Base-by-base conservation (phyloP, 2,888 invertebrate species). In the Papilio protenor region DNA sequence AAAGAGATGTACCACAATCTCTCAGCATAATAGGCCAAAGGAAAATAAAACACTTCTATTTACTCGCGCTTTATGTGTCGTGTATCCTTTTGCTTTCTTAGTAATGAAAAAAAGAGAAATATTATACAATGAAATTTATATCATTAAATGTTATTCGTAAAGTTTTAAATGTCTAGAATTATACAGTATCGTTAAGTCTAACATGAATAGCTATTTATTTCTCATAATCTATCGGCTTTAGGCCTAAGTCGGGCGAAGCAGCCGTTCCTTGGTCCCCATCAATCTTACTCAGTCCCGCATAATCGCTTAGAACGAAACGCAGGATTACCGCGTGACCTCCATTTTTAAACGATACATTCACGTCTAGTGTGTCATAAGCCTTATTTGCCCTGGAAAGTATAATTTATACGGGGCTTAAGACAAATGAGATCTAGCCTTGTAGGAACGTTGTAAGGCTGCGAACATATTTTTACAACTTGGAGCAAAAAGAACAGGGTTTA, bases 221-320 rank as follows among this genome's bases (percentile, higher is more conserved):
- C 70, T 77, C 77, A 77, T 77, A 77, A 77, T 77, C 77, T 77
- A 47, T 33, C 49, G 77, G 77, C 73, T 77, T 77, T 70, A 59
- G 70, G 61, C 57, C 73, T 77, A 74, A 77, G 77, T 74, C 69
- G 77, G 77, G 70, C 69, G 49, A 69, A 74, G 49, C 77, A 70
- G 64, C 23, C 73, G 86, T 85, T 86, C 84, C 81, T 85, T 84
- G 83, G 85, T 82, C 85, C 85, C 89, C 92, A 93, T 94, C 94
- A 92, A 93, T 94, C 94, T 94, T 92, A 89, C 91, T 93, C 93
- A 92, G 87, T 85, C 90, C 92, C 91, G 90, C 87, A 92, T 93
- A 91, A 93, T 92, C 92, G 92, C 89, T 89, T 90, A 90, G 90
- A 91, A 91, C 88, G 89, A 88, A 88, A 90, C 86, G 88, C 84